Conservation (phyloP, 2,797 vertebrate species). For the Antrozous pallidus region DNA sequence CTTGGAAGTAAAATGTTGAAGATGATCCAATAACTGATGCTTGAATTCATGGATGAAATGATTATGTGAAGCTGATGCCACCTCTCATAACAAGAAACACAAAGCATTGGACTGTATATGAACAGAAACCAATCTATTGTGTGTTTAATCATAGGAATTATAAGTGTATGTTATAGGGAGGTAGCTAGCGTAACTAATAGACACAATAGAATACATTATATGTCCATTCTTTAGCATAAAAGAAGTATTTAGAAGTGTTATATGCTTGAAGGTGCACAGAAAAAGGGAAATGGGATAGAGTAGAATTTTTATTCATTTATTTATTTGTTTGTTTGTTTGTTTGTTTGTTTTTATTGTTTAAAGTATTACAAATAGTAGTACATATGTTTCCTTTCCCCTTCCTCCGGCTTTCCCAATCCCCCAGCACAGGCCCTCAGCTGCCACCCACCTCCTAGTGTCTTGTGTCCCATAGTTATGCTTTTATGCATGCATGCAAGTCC, state of each 20-base stretch:
- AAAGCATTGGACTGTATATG: background rate
- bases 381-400: too few species aligned
- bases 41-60: background rate
- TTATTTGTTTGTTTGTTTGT: too few species aligned
- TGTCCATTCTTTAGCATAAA: background rate
- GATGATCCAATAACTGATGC: background rate
- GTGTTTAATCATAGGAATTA: background rate
- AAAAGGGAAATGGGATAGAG: background rate
- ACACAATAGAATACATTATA: background rate
- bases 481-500: too few species aligned
- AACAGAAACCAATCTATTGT: background rate
- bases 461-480: too few species aligned
- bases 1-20: background rate
- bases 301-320: too few species aligned
- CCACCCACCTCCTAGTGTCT: too few species aligned
- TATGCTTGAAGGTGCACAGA: background rate
- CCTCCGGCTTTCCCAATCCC: too few species aligned
- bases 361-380: too few species aligned
- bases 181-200: background rate
- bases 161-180: background rate
- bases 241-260: background rate
- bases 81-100: background rate
- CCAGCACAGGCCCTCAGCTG: too few species aligned
- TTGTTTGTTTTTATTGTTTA: too few species aligned
- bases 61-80: background rate